Conservation (phyloP, 2,888 invertebrate genomes). For the Escarpia spicata region DNA sequence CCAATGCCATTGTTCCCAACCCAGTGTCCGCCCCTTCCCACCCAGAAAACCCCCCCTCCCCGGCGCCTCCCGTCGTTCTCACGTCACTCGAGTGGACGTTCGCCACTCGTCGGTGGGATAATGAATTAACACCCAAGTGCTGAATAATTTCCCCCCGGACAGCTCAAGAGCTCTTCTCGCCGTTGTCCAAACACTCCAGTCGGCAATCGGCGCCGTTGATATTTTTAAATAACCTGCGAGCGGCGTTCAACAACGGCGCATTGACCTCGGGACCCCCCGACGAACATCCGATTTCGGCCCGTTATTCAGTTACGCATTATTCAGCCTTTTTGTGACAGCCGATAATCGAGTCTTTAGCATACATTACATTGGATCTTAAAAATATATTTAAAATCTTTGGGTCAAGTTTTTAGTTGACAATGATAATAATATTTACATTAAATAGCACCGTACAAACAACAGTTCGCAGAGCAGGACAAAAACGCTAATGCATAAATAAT, state of each 20-base stretch:
- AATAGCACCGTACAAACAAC: too few species aligned
- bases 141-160: conserved; percentile 7
- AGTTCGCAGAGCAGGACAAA: too few species aligned
- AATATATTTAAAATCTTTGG: too few species aligned
- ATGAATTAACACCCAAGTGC: conserved; percentile 6
- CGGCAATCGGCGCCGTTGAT: neutral
- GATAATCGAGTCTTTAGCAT: too few species aligned
- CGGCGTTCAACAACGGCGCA: neutral
- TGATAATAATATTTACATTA: too few species aligned
- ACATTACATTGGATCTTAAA: too few species aligned
- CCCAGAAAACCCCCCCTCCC: neutral
- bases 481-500: too few species aligned
- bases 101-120: neutral
- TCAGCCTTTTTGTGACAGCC: neutral
- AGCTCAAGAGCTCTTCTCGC: neutral
- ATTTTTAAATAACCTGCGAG: neutral
- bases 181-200: neutral
- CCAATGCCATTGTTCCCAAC: neutral
- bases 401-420: too few species aligned
- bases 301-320: neutral
- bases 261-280: neutral
- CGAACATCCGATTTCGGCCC: neutral
- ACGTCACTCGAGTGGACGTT: neutral
- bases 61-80: neutral
- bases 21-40: neutral